phyloP scores from a whole-genome alignment of 2,113 vertebrate species.

The Corapipo altera region DNA sequence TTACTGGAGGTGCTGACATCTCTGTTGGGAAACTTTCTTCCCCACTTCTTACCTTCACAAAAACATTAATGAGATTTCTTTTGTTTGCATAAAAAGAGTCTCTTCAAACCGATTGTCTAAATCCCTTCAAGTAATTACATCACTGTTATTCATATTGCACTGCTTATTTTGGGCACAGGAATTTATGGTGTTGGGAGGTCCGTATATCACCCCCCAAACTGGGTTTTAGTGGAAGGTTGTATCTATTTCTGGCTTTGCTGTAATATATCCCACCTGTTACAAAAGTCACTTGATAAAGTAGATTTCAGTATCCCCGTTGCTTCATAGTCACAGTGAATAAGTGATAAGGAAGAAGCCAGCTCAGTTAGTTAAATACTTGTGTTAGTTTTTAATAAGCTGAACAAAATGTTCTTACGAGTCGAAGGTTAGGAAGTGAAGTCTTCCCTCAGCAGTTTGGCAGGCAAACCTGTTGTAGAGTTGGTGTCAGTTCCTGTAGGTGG shows the following conservation, averaged over 20 bases:
- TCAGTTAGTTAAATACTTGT: neutral
- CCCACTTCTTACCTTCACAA: neutral
- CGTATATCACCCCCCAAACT: neutral
- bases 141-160: neutral
- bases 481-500: conserved; percentile 44
- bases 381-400: neutral
- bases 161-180: neutral
- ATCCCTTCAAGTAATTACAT: rapidly evolving
- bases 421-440: neutral
- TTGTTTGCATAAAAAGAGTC: neutral
- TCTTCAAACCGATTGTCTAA: neutral
- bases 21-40: neutral
- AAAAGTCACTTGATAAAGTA: neutral
- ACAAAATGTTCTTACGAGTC: neutral
- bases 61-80: neutral
- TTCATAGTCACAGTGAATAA: neutral
- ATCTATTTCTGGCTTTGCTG: neutral
- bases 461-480: neutral
- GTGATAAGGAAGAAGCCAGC: neutral
- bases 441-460: neutral
- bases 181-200: neutral
- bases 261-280: neutral
- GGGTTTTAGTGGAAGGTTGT: neutral
- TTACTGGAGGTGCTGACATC: neutral
- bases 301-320: neutral